Evolutionary conservation across 2,888 invertebrate species (phyloP), one percentile per base, ranked within the genome.

Genomic region (Esperia sulphurella): DNA sequence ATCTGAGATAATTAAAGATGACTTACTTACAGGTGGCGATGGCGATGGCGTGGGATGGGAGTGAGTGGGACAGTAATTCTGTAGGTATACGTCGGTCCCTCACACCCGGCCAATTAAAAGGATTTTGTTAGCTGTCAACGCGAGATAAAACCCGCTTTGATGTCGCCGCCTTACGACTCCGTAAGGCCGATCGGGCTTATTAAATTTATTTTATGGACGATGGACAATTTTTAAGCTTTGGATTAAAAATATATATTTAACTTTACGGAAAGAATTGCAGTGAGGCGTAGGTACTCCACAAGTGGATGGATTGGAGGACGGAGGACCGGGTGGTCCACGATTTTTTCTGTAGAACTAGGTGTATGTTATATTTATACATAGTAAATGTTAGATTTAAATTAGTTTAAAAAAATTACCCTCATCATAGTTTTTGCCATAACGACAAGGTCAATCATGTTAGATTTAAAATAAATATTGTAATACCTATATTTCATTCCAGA

Each of bases 91-190:
- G 51, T 54, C 59, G 52, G 57, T 51, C 67, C 21, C 21, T 60
- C 63, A 65, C 75, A 74, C 68, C 71, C 60, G 63, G 57, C 79
- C 87, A 88, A 89, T 89, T 89, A 89, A 89, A 89, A 84, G 84
- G 86, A 86, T 86, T 88, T 87, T 86, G 86, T 88, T 74, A 85
- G 80, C 83, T 87, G 88, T 89, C 88, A 87, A 79, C 78, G 67
- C 55, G 62, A 80, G 88, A 89, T 87, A 87, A 82, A 64, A 60
- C 61, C 54, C 53, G 55, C 79, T 86, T 87, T 88, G 73, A 84
- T 58, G 65, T 58, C 61, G 67, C 84, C 87, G 84, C 71, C 31
- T 53, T 52, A 52, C 55, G 54, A 52, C 52, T 54, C 58, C 58
- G 61, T 62, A 59, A 59, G 44, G 28, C n/a, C 28, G 52, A 55